Conservation (phyloP, 2,797 vertebrate species). For the Melanotaenia trifasciata region DNA sequence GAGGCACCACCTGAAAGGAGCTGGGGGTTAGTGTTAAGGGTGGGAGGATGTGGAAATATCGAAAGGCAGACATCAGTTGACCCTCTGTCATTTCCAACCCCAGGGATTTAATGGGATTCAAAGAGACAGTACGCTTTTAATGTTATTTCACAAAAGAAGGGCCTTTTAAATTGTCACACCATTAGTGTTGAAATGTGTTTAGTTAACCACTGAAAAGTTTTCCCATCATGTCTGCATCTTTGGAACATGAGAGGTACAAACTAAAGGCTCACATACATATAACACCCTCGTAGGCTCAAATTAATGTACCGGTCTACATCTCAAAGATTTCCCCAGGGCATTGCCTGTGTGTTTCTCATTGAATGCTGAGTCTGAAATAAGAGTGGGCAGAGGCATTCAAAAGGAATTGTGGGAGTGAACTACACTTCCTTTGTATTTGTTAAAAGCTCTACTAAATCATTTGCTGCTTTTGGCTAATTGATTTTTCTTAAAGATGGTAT, state of each 20-base stretch:
- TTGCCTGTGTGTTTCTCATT: conserved; percentile 41
- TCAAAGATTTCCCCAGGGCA: conserved; percentile 39
- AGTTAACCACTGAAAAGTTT: conserved; percentile 39
- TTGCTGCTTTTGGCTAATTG: conserved; percentile 47
- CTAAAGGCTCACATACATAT: conserved; percentile 26
- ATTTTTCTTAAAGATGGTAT: conserved; percentile 9
- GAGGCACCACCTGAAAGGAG: conserved; percentile 59
- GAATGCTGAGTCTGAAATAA: conserved; percentile 43
- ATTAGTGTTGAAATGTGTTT: conserved; percentile 53
- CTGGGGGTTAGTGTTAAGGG: conserved; percentile 65
- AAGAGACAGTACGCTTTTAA: conserved; percentile 83
- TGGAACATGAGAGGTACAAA: conserved; percentile 35
- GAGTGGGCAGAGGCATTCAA: conserved; percentile 61
- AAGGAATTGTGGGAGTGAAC: conserved; percentile 69
- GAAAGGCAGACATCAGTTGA: conserved; percentile 62
- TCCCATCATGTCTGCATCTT: conserved; percentile 28
- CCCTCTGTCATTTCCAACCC: conserved; percentile 65
- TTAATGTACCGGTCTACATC: conserved; percentile 27
- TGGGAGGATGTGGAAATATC: conserved; percentile 63
- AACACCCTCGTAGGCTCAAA: conserved; percentile 37
- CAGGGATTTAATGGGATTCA: conserved; percentile 75
- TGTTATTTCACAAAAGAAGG: conserved; percentile 71
- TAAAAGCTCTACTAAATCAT: conserved; percentile 28
- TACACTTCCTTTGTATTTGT: conserved; percentile 44
- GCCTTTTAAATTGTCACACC: conserved; percentile 63